Base-by-base conservation (phyloP, 2,113 vertebrate genomes). In the Sinosuthora webbiana region DNA sequence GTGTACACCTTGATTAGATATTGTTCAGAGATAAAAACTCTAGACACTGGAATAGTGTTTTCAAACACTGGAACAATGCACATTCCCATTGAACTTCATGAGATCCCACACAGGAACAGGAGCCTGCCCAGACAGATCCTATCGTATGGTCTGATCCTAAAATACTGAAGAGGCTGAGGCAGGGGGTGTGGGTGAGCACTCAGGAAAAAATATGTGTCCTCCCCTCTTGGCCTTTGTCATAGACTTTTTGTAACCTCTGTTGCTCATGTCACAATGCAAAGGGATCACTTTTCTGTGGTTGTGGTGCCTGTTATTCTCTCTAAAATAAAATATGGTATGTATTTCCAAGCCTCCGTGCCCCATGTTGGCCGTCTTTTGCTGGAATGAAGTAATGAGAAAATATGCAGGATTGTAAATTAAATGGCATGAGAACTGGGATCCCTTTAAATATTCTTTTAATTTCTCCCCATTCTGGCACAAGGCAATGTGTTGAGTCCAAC, bases 401-500 rank as follows among this genome's bases (percentile, higher is more conserved):
- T 49, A 81, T 41, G 88, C 41, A 49, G 30, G 60, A 31, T 37
- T 84, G 33, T 6, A 68, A 74, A 31, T 67, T 74, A 77, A 95
- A 93, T 81, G 53, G 35, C 67, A 93, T 94, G 85, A 96, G 93
- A 95, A 76, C 87, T 75, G 73, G 52, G 55, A 92, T 89, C 41
- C 53, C 83, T 93, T 87, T 77, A 93, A 95, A 73, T 75, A 49
- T 53, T 80, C 88, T 50, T 80, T 28, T n/a, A 89, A 89, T 95
- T 86, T 74, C 63, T 95, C 71, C 45, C 92, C n/a, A 30, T 95
- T 82, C 83, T 97, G 92, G 87, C 94, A 91, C 50, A 68, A 85
- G 35, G 39, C 73, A 92, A 89, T 71, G 35, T 70, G 75, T 81
- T 91, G 77, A 94, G 75, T 96, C 95, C 97, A 97, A 97, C 82